A percentile compares a stretch with the other conserved stretches of the same genome.
These are phyloP conservation scores for Ariopsis seemanni DNA, from an alignment of 2,113 vertebrate species.

Conservation along the genomic window DNA sequence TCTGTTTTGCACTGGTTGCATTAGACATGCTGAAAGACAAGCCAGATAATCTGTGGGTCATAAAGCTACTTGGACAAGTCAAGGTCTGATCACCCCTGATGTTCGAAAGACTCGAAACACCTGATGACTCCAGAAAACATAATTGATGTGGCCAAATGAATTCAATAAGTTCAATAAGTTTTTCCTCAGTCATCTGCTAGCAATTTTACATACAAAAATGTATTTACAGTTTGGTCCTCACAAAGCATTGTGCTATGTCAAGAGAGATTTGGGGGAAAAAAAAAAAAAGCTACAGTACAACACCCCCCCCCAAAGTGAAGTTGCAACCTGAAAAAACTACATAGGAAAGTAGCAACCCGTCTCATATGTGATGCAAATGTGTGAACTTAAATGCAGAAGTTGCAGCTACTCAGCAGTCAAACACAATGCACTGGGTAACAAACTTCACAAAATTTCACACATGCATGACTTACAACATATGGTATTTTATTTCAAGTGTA, in stretches of 20 bases:
- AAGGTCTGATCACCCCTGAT: background rate
- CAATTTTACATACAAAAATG: background rate
- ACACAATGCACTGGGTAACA: too few species aligned
- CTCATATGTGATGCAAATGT: background rate
- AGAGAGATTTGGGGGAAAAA: background rate
- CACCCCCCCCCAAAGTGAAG: background rate
- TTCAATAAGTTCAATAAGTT: background rate
- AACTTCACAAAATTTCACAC: background rate
- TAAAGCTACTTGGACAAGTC: background rate
- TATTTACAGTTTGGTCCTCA: background rate
- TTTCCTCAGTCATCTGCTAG: background rate
- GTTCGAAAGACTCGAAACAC: background rate
- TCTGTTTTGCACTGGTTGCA: background rate
- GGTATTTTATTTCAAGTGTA: background rate
- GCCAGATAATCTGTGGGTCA: background rate
- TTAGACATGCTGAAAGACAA: too few species aligned
- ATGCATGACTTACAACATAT: background rate
- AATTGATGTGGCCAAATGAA: background rate
- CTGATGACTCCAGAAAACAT: background rate
- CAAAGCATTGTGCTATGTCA: background rate
- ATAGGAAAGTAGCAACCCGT: background rate
- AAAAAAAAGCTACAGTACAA: too few species aligned
- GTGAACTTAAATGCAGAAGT: conserved; percentile 8
- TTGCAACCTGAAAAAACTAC: background rate
- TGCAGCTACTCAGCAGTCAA: background rate